Conservation (phyloP, 2,888 invertebrate species). For the Barypeithes pellucidus region DNA sequence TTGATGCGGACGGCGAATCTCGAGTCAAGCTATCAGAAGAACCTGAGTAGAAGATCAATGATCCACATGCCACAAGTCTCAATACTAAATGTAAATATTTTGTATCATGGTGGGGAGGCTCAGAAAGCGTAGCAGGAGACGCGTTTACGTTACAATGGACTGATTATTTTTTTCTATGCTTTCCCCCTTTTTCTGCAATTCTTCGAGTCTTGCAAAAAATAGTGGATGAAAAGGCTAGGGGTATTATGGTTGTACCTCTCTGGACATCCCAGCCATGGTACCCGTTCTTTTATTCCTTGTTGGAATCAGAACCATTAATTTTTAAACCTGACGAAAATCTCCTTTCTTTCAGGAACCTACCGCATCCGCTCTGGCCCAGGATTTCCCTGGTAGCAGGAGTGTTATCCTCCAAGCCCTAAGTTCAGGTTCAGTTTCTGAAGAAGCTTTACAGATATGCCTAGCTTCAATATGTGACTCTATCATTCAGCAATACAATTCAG, state of each 20-base stretch:
- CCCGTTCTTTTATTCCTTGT: conserved; percentile 29
- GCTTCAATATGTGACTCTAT: conserved; percentile 56
- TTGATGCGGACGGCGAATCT: neutral
- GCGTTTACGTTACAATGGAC: conserved; percentile 45
- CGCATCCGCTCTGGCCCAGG: conserved; percentile 56
- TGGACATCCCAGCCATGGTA: conserved; percentile 45
- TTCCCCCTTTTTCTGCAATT: conserved; percentile 47
- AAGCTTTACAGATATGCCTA: conserved; percentile 47
- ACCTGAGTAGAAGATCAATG: neutral
- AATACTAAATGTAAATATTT: conserved; percentile 25
- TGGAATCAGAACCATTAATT: conserved; percentile 1
- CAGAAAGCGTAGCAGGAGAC: conserved; percentile 24
- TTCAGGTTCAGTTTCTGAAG: conserved; percentile 47
- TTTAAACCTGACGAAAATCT: conserved; percentile 43
- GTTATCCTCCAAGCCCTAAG: conserved; percentile 57
- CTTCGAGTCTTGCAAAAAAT: conserved; percentile 45
- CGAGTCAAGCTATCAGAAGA: neutral
- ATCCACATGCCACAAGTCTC: conserved; percentile 18
- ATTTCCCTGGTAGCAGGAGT: too few relatives aligned
- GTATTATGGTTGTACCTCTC: conserved; percentile 49
- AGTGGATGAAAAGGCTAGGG: conserved; percentile 39
- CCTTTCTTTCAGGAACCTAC: conserved; percentile 54
- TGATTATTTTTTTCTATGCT: conserved; percentile 44
- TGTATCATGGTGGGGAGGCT: conserved; percentile 42
- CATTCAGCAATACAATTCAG: too few relatives aligned